Base-by-base conservation (phyloP, 2,888 invertebrate species). In the Bombylius discolor region DNA sequence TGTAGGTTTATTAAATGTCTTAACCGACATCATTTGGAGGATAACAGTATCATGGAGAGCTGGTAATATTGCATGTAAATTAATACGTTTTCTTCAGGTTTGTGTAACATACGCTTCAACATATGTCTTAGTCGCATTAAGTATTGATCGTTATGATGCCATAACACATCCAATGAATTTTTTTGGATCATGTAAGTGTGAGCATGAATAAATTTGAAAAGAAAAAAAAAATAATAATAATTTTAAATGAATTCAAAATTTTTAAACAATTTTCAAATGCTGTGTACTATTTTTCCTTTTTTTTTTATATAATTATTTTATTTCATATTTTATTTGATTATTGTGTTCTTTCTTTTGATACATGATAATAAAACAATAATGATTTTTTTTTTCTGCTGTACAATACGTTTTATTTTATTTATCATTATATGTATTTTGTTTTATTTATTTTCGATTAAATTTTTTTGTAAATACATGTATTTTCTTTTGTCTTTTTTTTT, bases 151-250 rank as follows among this genome's bases (percentile, higher is more conserved):
- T 65, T 93, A 92, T 70, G 93, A 94, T 67, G 94, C 93, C 61
- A 93, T 94, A 68, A 90, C 90, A 13, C 88, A 91, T 74, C 94
- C 94, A 1, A 91, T 94, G 90, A 93, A 93, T 76, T 94, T 94
- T 74, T 89, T 90, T 53, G 89, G 91, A 67, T 91, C 92, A 71
- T 92, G 93, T 93, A 78, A 89, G 92, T 88, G 93, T 93, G 77
- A 89, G 92, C 88, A 47, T 47, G 6, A 23, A 8, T 13, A 46
- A 51, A 23, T 23, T 23, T 23, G 23, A 57, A 34, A 45, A 23
- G 23, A 23, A 23, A 23, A 23, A 23, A 23, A 23, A 23, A 1
- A 23, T 46, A 33, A 56, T 46, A 11, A n/a, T n/a, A n/a, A n/a
- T n/a, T n/a, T n/a, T n/a, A n/a, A n/a, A n/a, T n/a, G n/a, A n/a